Evolutionary conservation across 2,888 invertebrate species (phyloP), one percentile per base, ranked within the genome.

Genomic region (Plagodis pulveraria): DNA sequence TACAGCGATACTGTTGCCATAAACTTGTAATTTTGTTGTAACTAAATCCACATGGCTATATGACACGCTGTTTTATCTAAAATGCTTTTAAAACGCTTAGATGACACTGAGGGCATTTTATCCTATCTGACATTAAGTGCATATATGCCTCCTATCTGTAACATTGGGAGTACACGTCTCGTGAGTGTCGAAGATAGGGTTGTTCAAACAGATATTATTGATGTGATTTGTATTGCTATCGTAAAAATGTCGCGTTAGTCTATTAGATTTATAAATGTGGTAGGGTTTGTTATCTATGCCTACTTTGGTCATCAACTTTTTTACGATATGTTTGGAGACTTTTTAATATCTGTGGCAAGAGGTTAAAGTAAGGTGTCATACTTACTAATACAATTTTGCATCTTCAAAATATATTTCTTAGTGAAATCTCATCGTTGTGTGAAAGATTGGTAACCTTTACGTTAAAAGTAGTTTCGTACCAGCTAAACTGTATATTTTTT

Each of bases 21-120:
- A 89, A 90, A 90, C 80, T 78, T 86, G 87, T 89, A 83, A 85
- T 88, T 85, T 87, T 88, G 84, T 86, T 82, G 87, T 86, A 82
- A 84, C 86, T 80, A 81, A 86, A 84, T 84, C 82, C 81, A 79
- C 76, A 77, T 77, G 74, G 81, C 77, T 80, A 83, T 83, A 80
- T 65, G 72, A 81, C 80, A 82, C 73, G 75, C 78, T 72, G 74
- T 81, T 81, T 85, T 87, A 88, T 88, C 87, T 87, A 81, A 86
- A 88, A 88, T 81, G 84, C 80, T 84, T 87, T 86, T 84, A 86
- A 86, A 89, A 80, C 77, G 83, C 83, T 85, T 77, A 84, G 80
- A 84, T 74, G 67, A 73, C 71, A 77, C 78, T 75, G 73, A 68
- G 67, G 22, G 43, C 22, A 36, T 32, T 43, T 12, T 40, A 4